Conservation (phyloP, 2,797 vertebrate species). For the Melanotaenia pygmaea region DNA sequence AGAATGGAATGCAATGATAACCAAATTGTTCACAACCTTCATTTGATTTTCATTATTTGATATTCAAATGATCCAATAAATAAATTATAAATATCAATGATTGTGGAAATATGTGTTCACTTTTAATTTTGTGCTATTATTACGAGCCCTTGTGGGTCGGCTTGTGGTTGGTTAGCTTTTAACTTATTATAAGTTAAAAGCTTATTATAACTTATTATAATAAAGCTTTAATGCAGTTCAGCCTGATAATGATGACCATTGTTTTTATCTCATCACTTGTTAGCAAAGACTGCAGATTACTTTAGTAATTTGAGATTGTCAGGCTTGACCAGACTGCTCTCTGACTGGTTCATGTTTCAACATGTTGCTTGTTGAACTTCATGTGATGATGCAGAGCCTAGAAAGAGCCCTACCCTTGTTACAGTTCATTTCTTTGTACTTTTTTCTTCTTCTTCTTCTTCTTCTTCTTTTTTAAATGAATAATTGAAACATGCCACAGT, state of each 20-base stretch:
- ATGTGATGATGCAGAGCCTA: background rate
- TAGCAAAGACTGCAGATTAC: background rate
- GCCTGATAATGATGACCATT: too few relatives aligned
- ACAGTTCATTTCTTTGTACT: background rate
- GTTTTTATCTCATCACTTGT: background rate
- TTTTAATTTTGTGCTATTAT: background rate
- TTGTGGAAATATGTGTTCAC: background rate
- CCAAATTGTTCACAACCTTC: background rate
- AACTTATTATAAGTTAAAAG: background rate
- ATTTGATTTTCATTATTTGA: background rate
- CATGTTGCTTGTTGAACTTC: background rate
- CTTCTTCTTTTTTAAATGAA: background rate
- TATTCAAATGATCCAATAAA: background rate
- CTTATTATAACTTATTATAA: too few relatives aligned
- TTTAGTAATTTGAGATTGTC: background rate
- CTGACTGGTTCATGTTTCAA: background rate
- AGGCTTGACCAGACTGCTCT: background rate
- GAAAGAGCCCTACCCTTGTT: too few relatives aligned
- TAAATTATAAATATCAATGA: background rate
- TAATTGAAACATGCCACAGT: background rate
- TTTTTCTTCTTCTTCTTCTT: background rate
- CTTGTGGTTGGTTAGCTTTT: background rate
- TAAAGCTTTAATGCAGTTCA: too few relatives aligned
- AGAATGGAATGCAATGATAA: background rate
- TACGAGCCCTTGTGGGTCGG: background rate